Percentiles rank a stretch among this genome's conserved stretches.
Conservation (phyloP, 2,797 vertebrate genomes). For the Pipistrellus pipistrellus region DNA sequence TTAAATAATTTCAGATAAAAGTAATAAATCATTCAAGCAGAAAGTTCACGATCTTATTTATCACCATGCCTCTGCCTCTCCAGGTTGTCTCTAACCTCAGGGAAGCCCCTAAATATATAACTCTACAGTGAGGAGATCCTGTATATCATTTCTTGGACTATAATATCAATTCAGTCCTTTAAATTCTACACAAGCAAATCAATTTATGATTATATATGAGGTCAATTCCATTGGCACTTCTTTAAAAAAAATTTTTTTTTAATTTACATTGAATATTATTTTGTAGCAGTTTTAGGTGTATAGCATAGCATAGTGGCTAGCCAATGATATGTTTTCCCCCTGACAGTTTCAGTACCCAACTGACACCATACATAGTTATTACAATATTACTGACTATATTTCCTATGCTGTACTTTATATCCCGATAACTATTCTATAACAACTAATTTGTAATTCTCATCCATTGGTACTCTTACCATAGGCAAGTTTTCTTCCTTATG, state of each 20-base stretch:
- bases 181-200: neutral
- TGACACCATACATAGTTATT: neutral
- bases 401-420: neutral
- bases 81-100: neutral
- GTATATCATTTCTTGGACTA: neutral
- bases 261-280: neutral
- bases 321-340: neutral
- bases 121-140: neutral
- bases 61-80: neutral
- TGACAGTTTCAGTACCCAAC: neutral
- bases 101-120: neutral
- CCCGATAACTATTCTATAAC: neutral
- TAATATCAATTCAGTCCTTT: neutral
- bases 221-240: neutral
- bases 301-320: neutral
- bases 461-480: neutral
- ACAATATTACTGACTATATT: neutral
- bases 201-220: neutral
- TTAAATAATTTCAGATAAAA: constrained; percentile 60
- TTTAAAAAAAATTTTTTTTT: neutral
- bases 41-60: neutral
- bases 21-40: constrained; percentile 45
- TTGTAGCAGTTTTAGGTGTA: neutral
- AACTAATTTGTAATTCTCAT: neutral
- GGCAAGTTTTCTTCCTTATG: neutral